Evolutionary conservation across 2,113 vertebrate species (phyloP), one percentile per base, ranked within the genome.

Genomic region (Bathybates hornii): DNA sequence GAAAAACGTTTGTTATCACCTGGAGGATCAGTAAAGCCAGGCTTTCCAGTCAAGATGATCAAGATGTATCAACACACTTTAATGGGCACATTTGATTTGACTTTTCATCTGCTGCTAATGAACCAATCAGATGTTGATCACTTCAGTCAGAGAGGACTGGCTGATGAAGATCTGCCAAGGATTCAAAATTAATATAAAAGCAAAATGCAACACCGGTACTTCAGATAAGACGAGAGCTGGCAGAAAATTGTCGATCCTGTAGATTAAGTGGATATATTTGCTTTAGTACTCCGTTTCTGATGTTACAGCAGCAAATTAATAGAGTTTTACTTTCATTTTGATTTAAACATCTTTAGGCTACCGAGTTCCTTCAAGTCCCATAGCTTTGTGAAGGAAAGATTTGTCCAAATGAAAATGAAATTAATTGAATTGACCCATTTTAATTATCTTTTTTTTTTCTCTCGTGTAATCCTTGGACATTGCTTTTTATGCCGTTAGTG

Each of bases 371-470:
- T 73, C 41, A 48, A 45, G 68, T 29, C 41, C 68, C 14, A 3
- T 3, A 17, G 68, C 13, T 45, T 45, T 14, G 9, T 48, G 68
- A 48, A 73, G 41, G 68, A 76, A 45, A 45, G 0, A 17, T 73
- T 73, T 73, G 41, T 45, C 13, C 21, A 45, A 73, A 27, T 73
- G 0, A 73, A 17, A 27, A 45, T 45, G 13, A 73, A 73, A 45
- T 45, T 1, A 27, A 45, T 73, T 73, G 9, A 27, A 76, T 17
- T 19, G 9, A 48, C 6, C 9, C 24, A 11, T 73, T 73, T 73
- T 17, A 27, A 11, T 45, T 0, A 17, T 45, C 8, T 27, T 19
- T 76, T 45, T 10, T 24, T 73, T 12, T 3, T 2, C 1, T 76
- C 9, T 50, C 6, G 1, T 2, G 16, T 0, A 78, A 78, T 50